A percentile compares a stretch with the other conserved stretches of the same genome.
Evolutionary conservation across 2,113 vertebrate genomes (phyloP).

Genomic region (Echinops telfairi): DNA sequence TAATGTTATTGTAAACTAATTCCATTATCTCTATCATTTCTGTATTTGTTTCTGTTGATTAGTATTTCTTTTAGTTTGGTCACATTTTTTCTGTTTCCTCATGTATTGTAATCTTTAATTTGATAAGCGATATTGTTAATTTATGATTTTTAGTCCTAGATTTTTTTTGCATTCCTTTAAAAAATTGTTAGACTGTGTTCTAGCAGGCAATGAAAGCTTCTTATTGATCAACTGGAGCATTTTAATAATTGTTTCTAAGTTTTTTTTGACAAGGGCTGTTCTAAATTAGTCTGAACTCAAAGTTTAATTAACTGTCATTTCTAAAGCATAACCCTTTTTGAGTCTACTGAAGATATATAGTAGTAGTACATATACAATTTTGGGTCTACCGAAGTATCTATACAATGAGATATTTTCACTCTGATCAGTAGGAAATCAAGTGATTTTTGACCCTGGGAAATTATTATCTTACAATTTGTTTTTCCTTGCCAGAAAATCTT

Average conservation of each 20-base stretch:
- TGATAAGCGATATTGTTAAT: background rate
- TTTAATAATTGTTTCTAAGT: background rate
- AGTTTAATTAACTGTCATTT: constrained; percentile 18
- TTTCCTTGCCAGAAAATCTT: background rate
- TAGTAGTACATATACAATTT: background rate
- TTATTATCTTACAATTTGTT: background rate
- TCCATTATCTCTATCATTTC: background rate
- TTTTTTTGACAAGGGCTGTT: background rate
- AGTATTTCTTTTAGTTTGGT: background rate
- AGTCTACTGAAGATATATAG: background rate
- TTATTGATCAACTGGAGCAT: background rate
- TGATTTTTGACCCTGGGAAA: background rate
- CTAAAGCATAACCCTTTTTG: background rate
- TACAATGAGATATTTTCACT: background rate
- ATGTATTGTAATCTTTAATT: background rate
- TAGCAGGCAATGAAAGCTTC: background rate
- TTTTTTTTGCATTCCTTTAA: constrained; percentile 56
- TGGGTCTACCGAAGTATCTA: constrained; percentile 8
- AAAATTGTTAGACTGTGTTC: constrained; percentile 23
- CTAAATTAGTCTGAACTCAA: background rate
- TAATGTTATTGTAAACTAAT: background rate
- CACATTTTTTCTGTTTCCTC: constrained; percentile 12
- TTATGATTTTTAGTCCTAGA: background rate
- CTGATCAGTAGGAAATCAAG: constrained; percentile 22
- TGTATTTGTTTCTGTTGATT: background rate